A percentile compares a stretch with the other conserved stretches of the same genome.
Conservation (phyloP, 2,888 invertebrate species). For the Eudasyphora cyanicolor region DNA sequence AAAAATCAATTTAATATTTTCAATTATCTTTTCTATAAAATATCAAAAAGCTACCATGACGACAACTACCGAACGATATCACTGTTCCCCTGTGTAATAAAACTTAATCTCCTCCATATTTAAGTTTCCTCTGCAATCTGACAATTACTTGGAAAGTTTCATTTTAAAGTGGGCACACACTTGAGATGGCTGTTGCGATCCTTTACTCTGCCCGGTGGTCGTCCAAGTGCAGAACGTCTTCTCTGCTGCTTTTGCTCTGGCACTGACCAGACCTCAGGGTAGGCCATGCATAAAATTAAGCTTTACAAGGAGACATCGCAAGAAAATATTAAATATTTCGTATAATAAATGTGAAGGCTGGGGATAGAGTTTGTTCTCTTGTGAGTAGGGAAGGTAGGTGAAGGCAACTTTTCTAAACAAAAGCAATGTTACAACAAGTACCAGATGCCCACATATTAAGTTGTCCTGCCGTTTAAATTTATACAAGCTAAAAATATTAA, state of each 20-base stretch:
- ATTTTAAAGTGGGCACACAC: conserved; percentile 48
- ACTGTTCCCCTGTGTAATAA: conserved; percentile 13
- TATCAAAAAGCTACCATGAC: neutral
- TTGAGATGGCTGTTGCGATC: conserved; percentile 32
- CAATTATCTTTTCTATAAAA: neutral
- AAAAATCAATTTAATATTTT: neutral
- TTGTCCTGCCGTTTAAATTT: no score
- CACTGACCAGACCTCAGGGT: conserved; percentile 53
- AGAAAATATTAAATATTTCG: conserved; percentile 4
- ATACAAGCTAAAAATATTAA: no score
- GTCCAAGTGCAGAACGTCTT: conserved; percentile 2
- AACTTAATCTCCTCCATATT: conserved; percentile 52
- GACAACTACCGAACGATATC: neutral
- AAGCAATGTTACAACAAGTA: no score
- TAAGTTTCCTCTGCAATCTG: conserved; percentile 59
- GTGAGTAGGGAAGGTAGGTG: no score
- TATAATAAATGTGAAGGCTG: neutral
- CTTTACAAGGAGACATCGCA: neutral
- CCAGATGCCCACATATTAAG: no score
- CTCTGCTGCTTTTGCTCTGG: conserved; percentile 2
- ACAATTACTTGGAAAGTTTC: conserved; percentile 56
- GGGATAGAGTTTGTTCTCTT: no score
- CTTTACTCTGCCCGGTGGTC: neutral
- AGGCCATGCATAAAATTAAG: conserved; percentile 52
- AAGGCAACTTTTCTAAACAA: no score